phyloP scores from a whole-genome alignment of 2,888 invertebrate genomes.

The Parnassius smintheus region DNA sequence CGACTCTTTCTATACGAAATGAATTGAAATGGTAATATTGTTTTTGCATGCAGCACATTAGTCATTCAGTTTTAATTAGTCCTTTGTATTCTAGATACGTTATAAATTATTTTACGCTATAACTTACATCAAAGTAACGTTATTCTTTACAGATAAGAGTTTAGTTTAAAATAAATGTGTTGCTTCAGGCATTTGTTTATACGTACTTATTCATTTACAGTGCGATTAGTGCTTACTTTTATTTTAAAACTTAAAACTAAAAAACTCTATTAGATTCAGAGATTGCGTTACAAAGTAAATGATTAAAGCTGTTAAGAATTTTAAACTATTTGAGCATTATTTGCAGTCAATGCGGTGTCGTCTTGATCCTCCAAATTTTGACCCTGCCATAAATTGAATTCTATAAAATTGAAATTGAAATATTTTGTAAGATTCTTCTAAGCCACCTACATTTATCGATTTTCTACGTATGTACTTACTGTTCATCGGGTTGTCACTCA shows the following conservation, averaged over 20 bases:
- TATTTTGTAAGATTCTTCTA: too few species aligned
- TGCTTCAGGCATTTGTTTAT: background rate
- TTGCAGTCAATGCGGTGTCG: too few species aligned
- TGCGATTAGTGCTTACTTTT: too few species aligned
- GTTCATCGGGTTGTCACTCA: too few species aligned
- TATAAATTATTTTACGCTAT: conserved; percentile 19
- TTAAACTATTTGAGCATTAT: too few species aligned
- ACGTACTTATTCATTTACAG: background rate
- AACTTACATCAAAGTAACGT: conserved; percentile 14
- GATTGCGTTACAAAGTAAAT: background rate
- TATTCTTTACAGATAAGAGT: background rate
- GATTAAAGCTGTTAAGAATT: too few species aligned
- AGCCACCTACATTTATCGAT: too few species aligned
- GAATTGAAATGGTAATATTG: conserved; percentile 60
- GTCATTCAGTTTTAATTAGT: conserved; percentile 41
- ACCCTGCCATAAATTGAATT: too few species aligned
- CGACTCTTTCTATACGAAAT: conserved; percentile 54
- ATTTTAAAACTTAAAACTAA: background rate
- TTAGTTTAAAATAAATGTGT: background rate
- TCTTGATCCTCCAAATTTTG: too few species aligned
- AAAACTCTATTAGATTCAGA: background rate
- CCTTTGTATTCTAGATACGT: conserved; percentile 17
- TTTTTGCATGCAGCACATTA: conserved; percentile 49
- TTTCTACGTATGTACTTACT: too few species aligned
- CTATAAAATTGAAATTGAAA: too few species aligned